Evolutionary conservation across 1,140 invertebrate genomes (phyloP).

Genomic region (Paracyclopina nana): DNA sequence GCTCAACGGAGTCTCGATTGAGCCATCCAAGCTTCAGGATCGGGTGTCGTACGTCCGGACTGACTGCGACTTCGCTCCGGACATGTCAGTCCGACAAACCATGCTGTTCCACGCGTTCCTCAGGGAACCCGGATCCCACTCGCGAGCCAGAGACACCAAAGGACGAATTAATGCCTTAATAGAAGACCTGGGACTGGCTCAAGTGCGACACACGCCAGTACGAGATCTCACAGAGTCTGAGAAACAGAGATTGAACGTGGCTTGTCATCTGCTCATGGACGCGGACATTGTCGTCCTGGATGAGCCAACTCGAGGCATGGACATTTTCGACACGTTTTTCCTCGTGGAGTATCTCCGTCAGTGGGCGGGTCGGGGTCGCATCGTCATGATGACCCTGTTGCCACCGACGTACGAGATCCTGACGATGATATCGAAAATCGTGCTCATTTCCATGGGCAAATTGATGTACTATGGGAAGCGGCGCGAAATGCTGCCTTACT

Average conservation of each 20-base stretch:
- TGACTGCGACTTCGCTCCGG: constrained; percentile 37
- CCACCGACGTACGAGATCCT: constrained; percentile 88
- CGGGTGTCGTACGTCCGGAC: constrained; percentile 42
- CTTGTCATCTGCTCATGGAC: constrained; percentile 56
- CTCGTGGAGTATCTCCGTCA: constrained; percentile 77
- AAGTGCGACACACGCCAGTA: constrained; percentile 55
- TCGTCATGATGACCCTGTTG: constrained; percentile 59
- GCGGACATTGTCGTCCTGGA: constrained; percentile 41
- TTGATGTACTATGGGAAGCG: constrained; percentile 73
- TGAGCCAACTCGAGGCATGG: constrained; percentile 74
- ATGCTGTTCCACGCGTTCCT: constrained; percentile 54
- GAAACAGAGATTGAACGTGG: constrained; percentile 57
- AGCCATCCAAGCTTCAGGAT: constrained; percentile 36
- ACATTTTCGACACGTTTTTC: constrained; percentile 90
- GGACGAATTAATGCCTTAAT: constrained; percentile 56
- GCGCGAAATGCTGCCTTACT: constrained; percentile 74
- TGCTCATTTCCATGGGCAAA: constrained; percentile 64
- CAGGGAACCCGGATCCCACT: constrained; percentile 24
- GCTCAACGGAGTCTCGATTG: constrained; percentile 59
- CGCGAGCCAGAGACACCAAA: constrained; percentile 37
- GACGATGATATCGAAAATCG: constrained; percentile 66
- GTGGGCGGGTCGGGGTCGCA: constrained; percentile 55
- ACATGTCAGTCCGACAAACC: constrained; percentile 60
- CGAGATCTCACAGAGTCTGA: constrained; percentile 63
- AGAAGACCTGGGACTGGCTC: constrained; percentile 68